Evolutionary conservation across 2,888 invertebrate genomes (phyloP), one percentile per base, ranked within the genome.

Genomic region (Agriopis marginaria): DNA sequence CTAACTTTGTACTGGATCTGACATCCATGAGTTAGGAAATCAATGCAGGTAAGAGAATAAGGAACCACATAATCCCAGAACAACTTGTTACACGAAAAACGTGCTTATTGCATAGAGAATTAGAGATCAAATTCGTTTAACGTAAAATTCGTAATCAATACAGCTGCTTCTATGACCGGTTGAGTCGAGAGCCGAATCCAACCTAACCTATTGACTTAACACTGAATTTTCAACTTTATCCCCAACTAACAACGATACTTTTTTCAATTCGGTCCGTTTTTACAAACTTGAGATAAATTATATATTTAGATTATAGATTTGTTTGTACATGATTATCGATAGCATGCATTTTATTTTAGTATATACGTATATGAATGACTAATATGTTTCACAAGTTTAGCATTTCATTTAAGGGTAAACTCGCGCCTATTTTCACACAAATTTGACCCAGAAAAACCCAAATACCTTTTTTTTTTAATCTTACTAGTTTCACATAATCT

Each of bases 161-260:
- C 5, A 32, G 32, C 32, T 32, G 32, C 32, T 32, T 32, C 32
- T 32, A 32, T 1, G 10, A 32, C 9, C 17, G 11, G 12, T 39
- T 4, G 23, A 62, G 54, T 58, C 70, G 53, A 65, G 65, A 56
- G 58, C 53, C 62, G 7, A 62, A 50, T 49, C 50, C 17, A 51
- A 40, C 44, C 44, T 45, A 66, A 63, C 44, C 59, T 63, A 63
- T 49, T 63, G 44, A 42, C 17, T 51, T 32, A 51, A 47, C 17
- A 60, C 54, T 55, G 56, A 47, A 54, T 45, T 44, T 50, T 66
- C 54, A 63, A 49, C 61, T 47, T 60, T 66, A 66, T 23, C 8
- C 14, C 54, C 53, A 60, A 47, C 45, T 14, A 39, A 54, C 49
- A 66, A 7, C 32, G 42, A 42, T 61, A 14, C 10, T 49, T 50